phyloP scores from a whole-genome alignment of 1,140 invertebrate species.

The Heliconius melpomene region DNA sequence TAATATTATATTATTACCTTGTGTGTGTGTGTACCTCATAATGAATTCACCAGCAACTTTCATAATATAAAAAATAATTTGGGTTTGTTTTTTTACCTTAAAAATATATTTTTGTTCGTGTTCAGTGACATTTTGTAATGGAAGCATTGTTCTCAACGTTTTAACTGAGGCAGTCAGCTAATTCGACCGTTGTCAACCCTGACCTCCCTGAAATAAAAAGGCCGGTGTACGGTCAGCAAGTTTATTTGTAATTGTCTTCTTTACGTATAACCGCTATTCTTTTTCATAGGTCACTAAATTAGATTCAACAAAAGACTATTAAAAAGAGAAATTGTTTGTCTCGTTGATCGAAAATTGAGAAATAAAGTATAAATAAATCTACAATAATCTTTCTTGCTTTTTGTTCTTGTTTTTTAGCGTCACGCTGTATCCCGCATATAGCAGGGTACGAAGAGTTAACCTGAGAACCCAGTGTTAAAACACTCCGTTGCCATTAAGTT shows the following conservation, averaged over 20 bases:
- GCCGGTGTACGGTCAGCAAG: not conserved
- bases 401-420: not conserved
- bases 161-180: constrained; percentile 4
- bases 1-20: too few relatives aligned
- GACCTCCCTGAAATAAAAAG: not conserved
- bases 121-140: constrained; percentile 4
- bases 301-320: not conserved
- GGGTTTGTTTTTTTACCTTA: too few relatives aligned
- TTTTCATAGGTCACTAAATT: not conserved
- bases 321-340: not conserved
- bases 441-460: too few relatives aligned
- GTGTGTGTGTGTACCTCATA: too few relatives aligned
- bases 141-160: not conserved
- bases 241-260: constrained; percentile 1
- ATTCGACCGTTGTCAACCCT: not conserved
- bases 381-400: not conserved
- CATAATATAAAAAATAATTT: too few relatives aligned
- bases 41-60: too few relatives aligned
- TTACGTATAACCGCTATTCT: constrained; percentile 4
- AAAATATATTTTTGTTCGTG: constrained; percentile 3
- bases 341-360: not conserved
- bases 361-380: not conserved
- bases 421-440: too few relatives aligned
- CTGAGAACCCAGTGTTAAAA: too few relatives aligned
- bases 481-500: not conserved